These are phyloP conservation scores for Onychomys torridus DNA, from an alignment of 2,797 vertebrate species.

Conservation along the genomic window DNA sequence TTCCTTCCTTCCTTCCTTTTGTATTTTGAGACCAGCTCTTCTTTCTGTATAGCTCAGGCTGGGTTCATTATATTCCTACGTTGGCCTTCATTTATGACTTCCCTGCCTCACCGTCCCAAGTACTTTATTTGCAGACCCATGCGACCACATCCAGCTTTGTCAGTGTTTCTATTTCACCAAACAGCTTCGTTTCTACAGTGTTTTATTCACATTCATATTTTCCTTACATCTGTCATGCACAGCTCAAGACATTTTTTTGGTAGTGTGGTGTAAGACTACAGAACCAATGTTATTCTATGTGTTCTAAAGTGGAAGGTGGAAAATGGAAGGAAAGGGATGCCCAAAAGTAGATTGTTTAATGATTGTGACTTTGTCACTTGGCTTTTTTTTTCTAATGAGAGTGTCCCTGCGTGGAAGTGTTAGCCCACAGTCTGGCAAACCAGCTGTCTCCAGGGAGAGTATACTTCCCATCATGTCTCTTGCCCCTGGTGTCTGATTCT, in stretches of 20 bases:
- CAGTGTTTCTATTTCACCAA: not conserved
- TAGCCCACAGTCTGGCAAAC: not conserved
- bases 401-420: fast-evolving
- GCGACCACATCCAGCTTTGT: not conserved
- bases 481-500: not conserved
- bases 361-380: not conserved
- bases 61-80: not conserved
- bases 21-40: not conserved
- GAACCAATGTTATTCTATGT: not conserved
- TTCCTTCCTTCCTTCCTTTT: not conserved
- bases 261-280: not conserved
- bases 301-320: not conserved
- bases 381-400: not conserved
- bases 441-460: not conserved
- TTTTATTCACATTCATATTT: not conserved
- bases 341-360: not conserved
- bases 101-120: not conserved
- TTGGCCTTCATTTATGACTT: not conserved
- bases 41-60: not conserved
- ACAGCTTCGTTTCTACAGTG: not conserved
- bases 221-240: not conserved
- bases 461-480: not conserved
- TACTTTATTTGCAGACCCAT: no score
- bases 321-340: not conserved
- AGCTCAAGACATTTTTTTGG: not conserved